Evolutionary conservation across 2,888 invertebrate species (phyloP), one percentile per base, ranked within the genome.

Genomic region (Ditylenchus weischeri): DNA sequence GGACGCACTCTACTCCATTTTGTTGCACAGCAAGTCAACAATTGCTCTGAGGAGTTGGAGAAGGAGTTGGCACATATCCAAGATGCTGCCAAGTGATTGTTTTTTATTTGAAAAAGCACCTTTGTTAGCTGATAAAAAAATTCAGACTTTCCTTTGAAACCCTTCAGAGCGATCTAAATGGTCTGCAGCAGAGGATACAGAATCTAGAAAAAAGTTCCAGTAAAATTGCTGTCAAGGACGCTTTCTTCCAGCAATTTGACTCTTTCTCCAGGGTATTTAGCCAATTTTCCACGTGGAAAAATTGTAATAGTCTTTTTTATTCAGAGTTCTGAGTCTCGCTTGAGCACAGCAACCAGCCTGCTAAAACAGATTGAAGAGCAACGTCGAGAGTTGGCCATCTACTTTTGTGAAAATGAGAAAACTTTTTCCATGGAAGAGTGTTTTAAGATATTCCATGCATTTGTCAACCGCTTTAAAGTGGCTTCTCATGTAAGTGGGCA

Each of bases 361-460:
- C n/a, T 71, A 6, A 38, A 43, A 21, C 60, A 63, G 29, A 23
- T 74, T 21, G 71, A 77, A 36, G 29, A 48, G 21, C 60, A 48
- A 10, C 75, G 75, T 36, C 47, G 29, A 8, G 59, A 57, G 23
- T 61, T 76, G 35, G 69, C 77, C n/a, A 65, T 59, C 10, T 76
- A 75, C 47, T 78, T 77, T 57, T 77, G 77, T 66, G 77, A 77
- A 59, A 66, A 72, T 50, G 72, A 69, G 58, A 69, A 63, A 19
- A 73, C 73, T 6, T 80, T 81, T 65, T 76, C 77, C 36, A 62
- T 78, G 57, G 80, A 80, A 65, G 81, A 81, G 43, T 79, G 81
- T 49, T 71, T 81, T 64, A 81, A 79, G 69, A 80, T 81, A 36
- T 76, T 81, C 71, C 69, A 70, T 43, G 74, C 75, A 38, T 77